These are phyloP conservation scores for Trachelus iudaicus DNA, from an alignment of 2,888 invertebrate species.

Conservation along the genomic window DNA sequence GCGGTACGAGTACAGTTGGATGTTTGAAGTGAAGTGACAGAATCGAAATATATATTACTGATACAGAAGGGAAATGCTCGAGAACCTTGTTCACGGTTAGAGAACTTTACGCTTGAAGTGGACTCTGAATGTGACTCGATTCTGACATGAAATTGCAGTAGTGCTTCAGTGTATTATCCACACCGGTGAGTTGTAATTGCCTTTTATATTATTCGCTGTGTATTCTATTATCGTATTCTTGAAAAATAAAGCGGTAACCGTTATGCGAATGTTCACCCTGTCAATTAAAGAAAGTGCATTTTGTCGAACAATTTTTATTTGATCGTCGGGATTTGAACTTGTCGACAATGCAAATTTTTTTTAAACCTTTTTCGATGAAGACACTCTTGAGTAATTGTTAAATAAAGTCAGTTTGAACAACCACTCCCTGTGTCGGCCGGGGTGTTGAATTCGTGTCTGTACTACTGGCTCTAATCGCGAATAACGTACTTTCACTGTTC, in stretches of 20 bases:
- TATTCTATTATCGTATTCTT: neutral
- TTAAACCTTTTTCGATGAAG: neutral
- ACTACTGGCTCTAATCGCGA: neutral
- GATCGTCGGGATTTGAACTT: neutral
- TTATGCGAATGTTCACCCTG: neutral
- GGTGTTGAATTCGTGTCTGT: neutral
- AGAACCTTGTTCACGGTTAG: neutral
- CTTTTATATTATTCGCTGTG: neutral
- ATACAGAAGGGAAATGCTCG: neutral
- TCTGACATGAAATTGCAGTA: neutral
- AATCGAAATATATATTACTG: neutral
- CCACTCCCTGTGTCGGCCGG: neutral
- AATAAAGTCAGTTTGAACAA: neutral
- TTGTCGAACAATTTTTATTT: neutral
- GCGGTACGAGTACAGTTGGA: neutral
- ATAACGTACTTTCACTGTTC: neutral
- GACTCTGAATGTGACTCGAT: neutral
- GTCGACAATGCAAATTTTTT: neutral
- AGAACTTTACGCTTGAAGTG: neutral
- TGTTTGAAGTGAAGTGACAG: neutral
- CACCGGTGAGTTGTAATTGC: neutral
- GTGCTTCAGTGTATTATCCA: neutral
- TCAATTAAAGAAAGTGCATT: neutral
- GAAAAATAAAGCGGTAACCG: neutral
- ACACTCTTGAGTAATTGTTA: neutral